phyloP scores from a whole-genome alignment of 2,888 invertebrate species.

The Invenusta paracnida region DNA sequence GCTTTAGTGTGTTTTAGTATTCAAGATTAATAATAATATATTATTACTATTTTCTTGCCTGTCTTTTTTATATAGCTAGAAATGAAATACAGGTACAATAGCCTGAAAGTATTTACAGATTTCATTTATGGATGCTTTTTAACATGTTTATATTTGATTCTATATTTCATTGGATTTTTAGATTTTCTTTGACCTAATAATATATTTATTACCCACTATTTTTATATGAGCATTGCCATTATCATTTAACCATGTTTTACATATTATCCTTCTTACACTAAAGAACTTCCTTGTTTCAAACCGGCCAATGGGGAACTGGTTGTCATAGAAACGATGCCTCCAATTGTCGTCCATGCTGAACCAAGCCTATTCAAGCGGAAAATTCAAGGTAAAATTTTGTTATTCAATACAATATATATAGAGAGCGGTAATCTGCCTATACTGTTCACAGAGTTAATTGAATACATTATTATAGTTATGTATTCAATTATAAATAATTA shows the following conservation, averaged over 20 bases:
- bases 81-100: too few species aligned
- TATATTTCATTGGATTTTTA: too few species aligned
- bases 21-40: too few species aligned
- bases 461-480: neutral
- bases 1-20: too few species aligned
- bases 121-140: too few species aligned
- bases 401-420: too few species aligned
- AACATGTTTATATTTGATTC: too few species aligned
- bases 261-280: conserved; percentile 8
- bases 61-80: too few species aligned
- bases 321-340: conserved; percentile 76
- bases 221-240: neutral
- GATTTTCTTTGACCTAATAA: too few species aligned
- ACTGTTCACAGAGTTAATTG: neutral
- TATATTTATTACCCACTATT: neutral
- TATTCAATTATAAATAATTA: too few species aligned
- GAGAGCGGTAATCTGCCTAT: neutral
- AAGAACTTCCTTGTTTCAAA: conserved; percentile 80
- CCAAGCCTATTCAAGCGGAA: neutral
- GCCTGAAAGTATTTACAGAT: too few species aligned
- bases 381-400: neutral
- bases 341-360: conserved; percentile 63
- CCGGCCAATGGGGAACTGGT: conserved; percentile 97
- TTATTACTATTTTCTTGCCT: too few species aligned
- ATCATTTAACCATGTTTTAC: neutral